A percentile compares a stretch with the other conserved stretches of the same genome.
phyloP scores from a whole-genome alignment of 1,140 invertebrate genomes.

The Drosophila orosa region DNA sequence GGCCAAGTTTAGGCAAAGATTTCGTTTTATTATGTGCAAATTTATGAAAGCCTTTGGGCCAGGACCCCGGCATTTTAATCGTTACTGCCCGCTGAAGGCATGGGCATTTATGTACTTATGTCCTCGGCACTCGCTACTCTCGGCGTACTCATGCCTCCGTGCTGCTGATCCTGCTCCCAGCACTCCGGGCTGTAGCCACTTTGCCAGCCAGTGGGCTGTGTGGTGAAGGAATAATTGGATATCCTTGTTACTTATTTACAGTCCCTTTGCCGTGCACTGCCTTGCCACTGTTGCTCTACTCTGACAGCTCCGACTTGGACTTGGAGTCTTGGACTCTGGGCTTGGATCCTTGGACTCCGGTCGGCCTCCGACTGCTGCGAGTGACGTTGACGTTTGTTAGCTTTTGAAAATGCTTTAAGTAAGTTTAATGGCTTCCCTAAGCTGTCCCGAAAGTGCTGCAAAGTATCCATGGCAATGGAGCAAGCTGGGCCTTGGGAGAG shows the following conservation, averaged over 20 bases:
- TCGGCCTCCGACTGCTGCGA: slow-evolving; percentile 40
- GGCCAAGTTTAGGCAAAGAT: slow-evolving; percentile 75
- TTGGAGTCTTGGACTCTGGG: slow-evolving; percentile 20
- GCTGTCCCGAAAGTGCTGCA: slow-evolving; percentile 59
- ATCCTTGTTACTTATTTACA: slow-evolving; percentile 78
- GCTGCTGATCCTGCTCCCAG: not conserved
- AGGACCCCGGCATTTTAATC: slow-evolving; percentile 64
- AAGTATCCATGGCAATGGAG: slow-evolving; percentile 39
- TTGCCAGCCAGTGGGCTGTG: slow-evolving; percentile 32
- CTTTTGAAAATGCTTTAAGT: slow-evolving; percentile 77
- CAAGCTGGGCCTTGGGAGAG: slow-evolving; percentile 2
- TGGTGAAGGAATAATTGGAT: slow-evolving; percentile 76
- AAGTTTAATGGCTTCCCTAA: slow-evolving; percentile 76
- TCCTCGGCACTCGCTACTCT: slow-evolving; percentile 2
- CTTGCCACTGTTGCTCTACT: slow-evolving; percentile 21
- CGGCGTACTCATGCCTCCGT: not conserved
- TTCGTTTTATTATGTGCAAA: slow-evolving; percentile 80
- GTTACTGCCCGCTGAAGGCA: slow-evolving; percentile 33
- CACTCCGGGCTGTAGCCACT: not conserved
- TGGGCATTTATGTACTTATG: slow-evolving; percentile 45
- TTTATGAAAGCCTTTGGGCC: slow-evolving; percentile 74
- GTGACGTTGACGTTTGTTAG: slow-evolving; percentile 73
- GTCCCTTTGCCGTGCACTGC: slow-evolving; percentile 42
- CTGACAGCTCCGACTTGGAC: slow-evolving; percentile 37
- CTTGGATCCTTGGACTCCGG: slow-evolving; percentile 5